Percentiles rank a stretch among this genome's conserved stretches.
Evolutionary conservation across 2,888 invertebrate species (phyloP).

Genomic region (Hyles lineata): DNA sequence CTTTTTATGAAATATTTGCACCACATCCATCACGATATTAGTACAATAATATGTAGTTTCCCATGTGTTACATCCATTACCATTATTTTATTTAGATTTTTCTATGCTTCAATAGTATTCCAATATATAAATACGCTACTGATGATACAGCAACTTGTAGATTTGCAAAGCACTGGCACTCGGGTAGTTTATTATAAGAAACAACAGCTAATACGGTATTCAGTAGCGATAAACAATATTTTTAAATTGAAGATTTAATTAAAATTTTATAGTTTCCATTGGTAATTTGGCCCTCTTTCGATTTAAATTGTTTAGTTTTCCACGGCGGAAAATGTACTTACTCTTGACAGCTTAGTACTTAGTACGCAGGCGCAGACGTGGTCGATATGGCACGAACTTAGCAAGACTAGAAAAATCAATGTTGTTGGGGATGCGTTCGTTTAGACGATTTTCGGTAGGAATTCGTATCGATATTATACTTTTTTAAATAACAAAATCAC

Average conservation of each 20-base stretch:
- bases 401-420: constrained; percentile 14
- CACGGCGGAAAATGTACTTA: background rate
- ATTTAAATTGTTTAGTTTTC: background rate
- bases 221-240: background rate
- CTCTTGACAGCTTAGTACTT: background rate
- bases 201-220: background rate
- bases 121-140: too few relatives aligned
- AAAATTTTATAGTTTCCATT: background rate
- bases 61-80: too few relatives aligned
- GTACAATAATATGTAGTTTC: too few relatives aligned
- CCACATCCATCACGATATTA: too few relatives aligned
- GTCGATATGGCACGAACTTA: background rate
- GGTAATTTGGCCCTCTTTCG: background rate
- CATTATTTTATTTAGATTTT: too few relatives aligned
- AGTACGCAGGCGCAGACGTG: constrained; percentile 12
- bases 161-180: constrained; percentile 5
- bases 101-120: too few relatives aligned
- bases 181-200: background rate
- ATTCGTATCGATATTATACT: background rate
- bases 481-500: too few relatives aligned
- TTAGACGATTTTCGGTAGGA: background rate
- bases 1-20: too few relatives aligned
- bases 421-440: constrained; percentile 8
- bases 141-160: constrained; percentile 11
- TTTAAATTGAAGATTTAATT: background rate